phyloP scores from a whole-genome alignment of 2,888 invertebrate genomes.

The Chrysina gloriosa region DNA sequence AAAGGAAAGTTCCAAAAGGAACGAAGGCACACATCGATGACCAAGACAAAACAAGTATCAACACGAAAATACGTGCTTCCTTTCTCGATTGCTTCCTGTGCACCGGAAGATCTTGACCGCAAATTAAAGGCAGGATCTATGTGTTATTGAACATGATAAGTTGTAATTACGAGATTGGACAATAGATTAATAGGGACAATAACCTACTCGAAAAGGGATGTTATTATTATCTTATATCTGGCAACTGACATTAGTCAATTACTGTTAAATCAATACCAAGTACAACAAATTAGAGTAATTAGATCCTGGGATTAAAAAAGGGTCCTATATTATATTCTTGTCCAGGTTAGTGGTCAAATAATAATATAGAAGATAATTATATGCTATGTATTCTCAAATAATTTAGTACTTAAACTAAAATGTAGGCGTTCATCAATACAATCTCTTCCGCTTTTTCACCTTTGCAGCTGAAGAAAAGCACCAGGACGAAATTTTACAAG shows the following conservation, averaged over 20 bases:
- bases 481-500: too few relatives aligned
- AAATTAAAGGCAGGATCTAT: slow-evolving; percentile 30
- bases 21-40: background rate
- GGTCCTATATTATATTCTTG: background rate
- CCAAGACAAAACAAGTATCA: slow-evolving; percentile 12
- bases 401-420: too few relatives aligned
- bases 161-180: background rate
- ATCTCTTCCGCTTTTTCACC: too few relatives aligned
- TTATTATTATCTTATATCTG: background rate
- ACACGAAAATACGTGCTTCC: slow-evolving; percentile 23
- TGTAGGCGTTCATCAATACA: too few relatives aligned
- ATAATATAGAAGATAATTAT: too few relatives aligned
- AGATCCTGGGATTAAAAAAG: background rate
- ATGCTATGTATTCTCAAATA: too few relatives aligned
- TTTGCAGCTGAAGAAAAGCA: too few relatives aligned
- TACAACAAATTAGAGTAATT: background rate
- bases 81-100: slow-evolving; percentile 24
- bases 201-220: background rate
- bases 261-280: background rate
- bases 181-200: background rate
- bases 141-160: slow-evolving; percentile 16
- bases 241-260: background rate
- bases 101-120: slow-evolving; percentile 17
- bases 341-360: too few relatives aligned
- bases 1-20: background rate